Percentiles rank a stretch among this genome's conserved stretches.
Evolutionary conservation across 53 echinoderm and acorn worm species (phyloP).

Genomic region (Hippasteria phrygiana): DNA sequence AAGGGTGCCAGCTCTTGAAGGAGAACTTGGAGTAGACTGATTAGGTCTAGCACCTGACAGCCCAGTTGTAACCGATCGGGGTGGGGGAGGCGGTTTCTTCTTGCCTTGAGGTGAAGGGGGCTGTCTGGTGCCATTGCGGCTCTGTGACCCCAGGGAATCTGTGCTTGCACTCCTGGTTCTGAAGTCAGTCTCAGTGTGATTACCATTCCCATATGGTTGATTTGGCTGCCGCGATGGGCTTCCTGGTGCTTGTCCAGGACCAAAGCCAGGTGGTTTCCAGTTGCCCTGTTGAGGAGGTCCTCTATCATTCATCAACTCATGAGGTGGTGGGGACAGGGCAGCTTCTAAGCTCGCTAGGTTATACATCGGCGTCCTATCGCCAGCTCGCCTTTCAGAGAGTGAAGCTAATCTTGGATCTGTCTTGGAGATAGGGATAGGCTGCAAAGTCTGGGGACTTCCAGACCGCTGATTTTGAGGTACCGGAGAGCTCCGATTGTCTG

Average conservation of each 20-base stretch:
- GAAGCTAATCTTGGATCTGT: conserved; percentile 51
- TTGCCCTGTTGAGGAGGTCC: conserved; percentile 19
- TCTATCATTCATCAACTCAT: not conserved
- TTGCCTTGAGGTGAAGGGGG: conserved; percentile 78
- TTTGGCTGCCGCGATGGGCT: conserved; percentile 5
- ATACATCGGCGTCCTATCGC: conserved; percentile 88
- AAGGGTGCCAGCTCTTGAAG: conserved; percentile 32
- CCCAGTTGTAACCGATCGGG: conserved; percentile 48
- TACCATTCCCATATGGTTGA: conserved; percentile 32
- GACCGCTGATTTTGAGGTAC: conserved; percentile 77
- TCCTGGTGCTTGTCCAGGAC: conserved; percentile 48
- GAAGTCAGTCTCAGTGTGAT: conserved; percentile 42
- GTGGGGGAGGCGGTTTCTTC: conserved; percentile 79
- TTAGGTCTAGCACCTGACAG: conserved; percentile 27
- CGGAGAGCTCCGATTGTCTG: conserved; percentile 70
- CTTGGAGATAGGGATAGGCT: conserved; percentile 42
- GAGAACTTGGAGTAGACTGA: conserved; percentile 51
- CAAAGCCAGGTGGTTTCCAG: conserved; percentile 34
- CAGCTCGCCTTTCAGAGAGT: conserved; percentile 76
- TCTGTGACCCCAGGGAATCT: conserved; percentile 45
- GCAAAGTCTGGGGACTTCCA: conserved; percentile 52
- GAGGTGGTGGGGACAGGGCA: conserved; percentile 61
- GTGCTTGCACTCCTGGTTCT: conserved; percentile 36
- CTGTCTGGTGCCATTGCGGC: conserved; percentile 51
- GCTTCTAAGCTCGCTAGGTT: conserved; percentile 75